These are phyloP conservation scores for Anniella stebbinsi DNA, from an alignment of 2,797 vertebrate genomes.

Conservation along the genomic window DNA sequence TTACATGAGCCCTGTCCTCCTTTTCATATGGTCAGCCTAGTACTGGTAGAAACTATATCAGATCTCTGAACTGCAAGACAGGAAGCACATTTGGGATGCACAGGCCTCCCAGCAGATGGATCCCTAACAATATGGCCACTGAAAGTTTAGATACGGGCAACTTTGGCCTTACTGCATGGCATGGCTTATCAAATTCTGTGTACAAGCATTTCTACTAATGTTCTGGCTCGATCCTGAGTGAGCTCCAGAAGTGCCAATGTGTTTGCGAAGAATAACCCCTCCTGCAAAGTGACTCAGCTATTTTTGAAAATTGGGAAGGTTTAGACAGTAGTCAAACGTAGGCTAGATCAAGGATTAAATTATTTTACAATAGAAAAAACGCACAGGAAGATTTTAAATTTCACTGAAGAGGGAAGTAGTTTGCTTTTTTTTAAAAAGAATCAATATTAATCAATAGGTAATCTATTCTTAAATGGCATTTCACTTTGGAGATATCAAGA, in stretches of 20 bases:
- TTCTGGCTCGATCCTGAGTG: background rate
- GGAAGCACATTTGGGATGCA: background rate
- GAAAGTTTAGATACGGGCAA: background rate
- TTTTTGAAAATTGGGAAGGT: conserved; percentile 4
- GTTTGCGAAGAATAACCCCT: conserved; percentile 11
- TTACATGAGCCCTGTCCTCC: no score
- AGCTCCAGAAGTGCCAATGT: background rate
- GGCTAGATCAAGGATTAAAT: background rate
- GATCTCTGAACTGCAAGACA: background rate
- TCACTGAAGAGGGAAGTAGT: background rate
- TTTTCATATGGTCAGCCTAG: no score
- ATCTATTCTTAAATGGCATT: conserved; percentile 14
- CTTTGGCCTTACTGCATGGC: background rate
- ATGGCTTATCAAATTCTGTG: background rate
- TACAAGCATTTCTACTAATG: background rate
- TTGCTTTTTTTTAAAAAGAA: conserved; percentile 11
- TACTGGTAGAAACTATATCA: background rate
- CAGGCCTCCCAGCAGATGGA: background rate
- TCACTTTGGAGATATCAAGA: conserved; percentile 6
- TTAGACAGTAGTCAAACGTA: background rate
- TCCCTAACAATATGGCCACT: background rate
- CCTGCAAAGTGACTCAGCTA: background rate
- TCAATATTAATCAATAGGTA: conserved; percentile 25
- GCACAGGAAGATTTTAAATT: background rate
- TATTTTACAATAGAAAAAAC: background rate